Percentiles rank a stretch among this genome's conserved stretches.
These are phyloP conservation scores for Cantharis flavilabris DNA, from an alignment of 2,888 invertebrate genomes.

Conservation along the genomic window DNA sequence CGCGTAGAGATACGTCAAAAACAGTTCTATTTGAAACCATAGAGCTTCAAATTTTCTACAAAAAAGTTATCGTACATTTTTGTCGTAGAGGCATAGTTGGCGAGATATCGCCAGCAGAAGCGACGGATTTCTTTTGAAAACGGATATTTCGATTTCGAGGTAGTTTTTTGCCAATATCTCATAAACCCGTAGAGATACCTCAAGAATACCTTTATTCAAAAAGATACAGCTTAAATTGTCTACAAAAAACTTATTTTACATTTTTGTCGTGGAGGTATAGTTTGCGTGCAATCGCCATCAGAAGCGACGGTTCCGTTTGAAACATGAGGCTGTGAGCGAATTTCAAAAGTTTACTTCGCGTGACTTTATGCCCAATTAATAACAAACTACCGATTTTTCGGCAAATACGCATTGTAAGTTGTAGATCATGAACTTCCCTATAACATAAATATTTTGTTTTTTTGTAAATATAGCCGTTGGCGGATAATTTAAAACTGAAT, in stretches of 20 bases:
- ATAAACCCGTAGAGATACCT: neutral
- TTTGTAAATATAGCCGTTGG: no score
- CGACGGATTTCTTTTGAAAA: no score
- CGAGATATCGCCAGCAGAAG: neutral
- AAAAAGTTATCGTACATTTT: neutral
- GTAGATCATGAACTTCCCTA: no score
- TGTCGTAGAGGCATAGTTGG: neutral
- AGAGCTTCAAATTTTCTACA: neutral
- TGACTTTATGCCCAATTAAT: neutral
- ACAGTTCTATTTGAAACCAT: neutral
- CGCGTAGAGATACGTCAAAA: neutral
- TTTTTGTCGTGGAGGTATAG: neutral
- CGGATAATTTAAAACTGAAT: no score
- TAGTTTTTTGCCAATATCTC: neutral
- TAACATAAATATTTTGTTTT: no score
- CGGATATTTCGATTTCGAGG: no score
- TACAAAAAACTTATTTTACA: neutral
- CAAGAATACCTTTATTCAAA: neutral
- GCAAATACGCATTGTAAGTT: no score
- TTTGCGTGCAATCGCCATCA: neutral
- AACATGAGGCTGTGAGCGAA: no score
- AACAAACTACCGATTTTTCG: neutral
- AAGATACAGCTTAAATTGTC: neutral
- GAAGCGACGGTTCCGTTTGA: neutral
- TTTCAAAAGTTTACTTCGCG: no score